Base-by-base conservation (phyloP, 2,113 vertebrate species). In the Acanthisitta chloris region DNA sequence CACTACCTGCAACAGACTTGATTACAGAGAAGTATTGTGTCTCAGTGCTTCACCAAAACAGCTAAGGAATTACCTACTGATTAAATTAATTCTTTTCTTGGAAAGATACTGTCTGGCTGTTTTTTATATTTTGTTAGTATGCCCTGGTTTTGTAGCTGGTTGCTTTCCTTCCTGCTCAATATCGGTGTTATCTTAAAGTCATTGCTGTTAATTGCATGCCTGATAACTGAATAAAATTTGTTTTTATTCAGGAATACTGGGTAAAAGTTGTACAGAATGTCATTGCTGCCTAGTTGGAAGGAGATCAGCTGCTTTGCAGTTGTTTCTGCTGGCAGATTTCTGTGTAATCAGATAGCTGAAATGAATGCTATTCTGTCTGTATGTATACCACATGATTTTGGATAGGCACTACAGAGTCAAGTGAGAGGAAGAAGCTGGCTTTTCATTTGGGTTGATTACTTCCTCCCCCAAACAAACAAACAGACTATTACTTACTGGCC, bases 251-350 rank as follows among this genome's bases (percentile, higher is more conserved):
- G 76, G 55, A 70, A 28, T 45, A 74, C 8, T 21, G 26, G 57
- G 54, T 85, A 72, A n/a, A 62, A 76, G 16, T 67, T 89, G 74
- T 57, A 46, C 21, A 86, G n/a, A 29, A 25, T 71, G 12, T 69
- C 54, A 5, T 57, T 3, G 24, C 42, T 72, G 67, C 51, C 40
- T 80, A 51, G 15, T 38, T 86, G 54, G 79, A 57, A 85, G 81
- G 43, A 23, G 20, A 40, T 95, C 92, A 96, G 34, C 96, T 95
- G 97, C 91, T 94, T 93, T 95, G 73, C 90, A 94, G 87, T 95
- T 97, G 94, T 70, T 96, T 45, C 29, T 66, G 49, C 84, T 96
- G 95, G 90, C 94, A 97, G 88, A 81, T 77, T 83, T 43, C 64
- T 88, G 31, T 36, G 65, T 94, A 97, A 97, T 91, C 58, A 94